Evolutionary conservation across 2,797 vertebrate species (phyloP), one percentile per base, ranked within the genome.

Genomic region (Furcifer pardalis): DNA sequence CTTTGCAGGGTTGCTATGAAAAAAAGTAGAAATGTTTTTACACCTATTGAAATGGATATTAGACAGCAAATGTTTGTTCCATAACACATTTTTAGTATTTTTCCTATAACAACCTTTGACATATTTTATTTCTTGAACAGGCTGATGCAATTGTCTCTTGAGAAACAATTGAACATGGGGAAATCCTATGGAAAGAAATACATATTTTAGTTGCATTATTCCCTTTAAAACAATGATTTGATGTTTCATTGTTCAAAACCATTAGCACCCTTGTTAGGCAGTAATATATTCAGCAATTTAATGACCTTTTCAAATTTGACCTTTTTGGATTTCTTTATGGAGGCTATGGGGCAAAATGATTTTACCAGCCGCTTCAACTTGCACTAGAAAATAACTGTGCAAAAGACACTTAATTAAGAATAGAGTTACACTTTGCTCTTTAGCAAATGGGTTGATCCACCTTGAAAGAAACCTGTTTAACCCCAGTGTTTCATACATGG

Each of bases 251-350:
- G 71, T 84, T 90, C 87, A 85, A 90, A 90, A 27, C 30, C 10
- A 69, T 84, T 92, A 92, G 77, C 32, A 88, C 10, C 83, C 91
- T 89, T 49, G 83, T 75, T 80, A 37, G 82, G 81, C 90, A 76
- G 82, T 89, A 92, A 84, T 86, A 72, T 84, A 93, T 89, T 92
- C 82, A 86, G 56, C 81, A 88, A 87, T 90, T 89, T 85, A 85
- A 66, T 88, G 87, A 92, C 92, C 83, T 93, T 92, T 92, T 92
- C 84, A 93, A 90, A 82, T 63, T 35, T 90, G 87, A 94, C 87
- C 84, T 93, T 92, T 89, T 91, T 91, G 74, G 88, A 66, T 91
- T 92, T 92, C 86, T 90, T 94, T 92, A 85, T 90, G 30, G 81
- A 92, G 86, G 71, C 60, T 89, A 82, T 77, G 66, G 91, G 90